Base-by-base conservation (phyloP, 2,113 vertebrate species). In the Hystrix cristata region DNA sequence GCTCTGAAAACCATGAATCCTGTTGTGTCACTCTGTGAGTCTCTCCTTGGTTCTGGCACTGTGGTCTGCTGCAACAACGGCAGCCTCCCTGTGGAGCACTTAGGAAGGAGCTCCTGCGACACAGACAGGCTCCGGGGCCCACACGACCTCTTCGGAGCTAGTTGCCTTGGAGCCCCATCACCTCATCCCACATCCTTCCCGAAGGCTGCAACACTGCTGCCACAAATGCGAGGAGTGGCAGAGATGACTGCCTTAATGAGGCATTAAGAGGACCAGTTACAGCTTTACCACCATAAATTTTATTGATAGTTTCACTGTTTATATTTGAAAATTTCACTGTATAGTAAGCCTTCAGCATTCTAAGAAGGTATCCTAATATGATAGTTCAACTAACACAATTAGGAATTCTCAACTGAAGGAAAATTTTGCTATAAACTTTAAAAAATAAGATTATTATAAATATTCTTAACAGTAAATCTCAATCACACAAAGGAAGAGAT, bases 391-490 rank as follows among this genome's bases (percentile, higher is more conserved):
- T 69, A 29, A 29, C 76, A 92, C 34, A 92, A 57, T 93, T 71
- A 87, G 81, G 60, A 87, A 94, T 82, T 59, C 84, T 80, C 69
- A 76, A 64, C 4, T n/a, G 18, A 97, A 79, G 38, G 79, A 89
- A 94, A 95, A 78, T 38, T 87, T 6, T 67, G 38, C 64, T 95
- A 13, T 62, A 59, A 95, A 79, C 29, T 87, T 18, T 21, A 48
- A 91, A 92, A 71, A 59, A 59, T 2, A 34, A 16, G 19, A 38
- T 21, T 91, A 60, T 51, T 27, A 94, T 94, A 97, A 92, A 82
- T 27, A 57, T 25, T 43, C 51, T 55, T 53, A 64, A 87, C 9
- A 72, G 55, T 87, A 96, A 95, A 71, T 88, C 18, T 91, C 83
- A 97, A 76, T 91, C 48, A 95, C 11, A 67, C 15, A 85, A 89